These are phyloP conservation scores for Epizoanthus stellaris DNA, from an alignment of 92 coral and sea anemone species.

Conservation along the genomic window DNA sequence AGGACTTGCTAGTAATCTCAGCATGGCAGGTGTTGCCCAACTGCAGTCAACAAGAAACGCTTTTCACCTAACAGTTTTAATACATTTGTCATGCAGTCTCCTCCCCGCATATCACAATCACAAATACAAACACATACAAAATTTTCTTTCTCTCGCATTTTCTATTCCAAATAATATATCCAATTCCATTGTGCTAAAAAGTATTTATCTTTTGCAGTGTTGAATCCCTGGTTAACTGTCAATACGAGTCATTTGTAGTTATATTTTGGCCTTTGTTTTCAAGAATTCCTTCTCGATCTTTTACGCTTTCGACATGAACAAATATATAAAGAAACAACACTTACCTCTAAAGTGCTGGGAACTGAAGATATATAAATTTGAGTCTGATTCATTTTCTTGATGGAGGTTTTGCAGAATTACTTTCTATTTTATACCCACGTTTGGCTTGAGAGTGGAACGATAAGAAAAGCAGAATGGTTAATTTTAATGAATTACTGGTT, in stretches of 20 bases:
- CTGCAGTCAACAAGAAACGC: no score
- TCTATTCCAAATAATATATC: not conserved
- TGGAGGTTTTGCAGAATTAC: not conserved
- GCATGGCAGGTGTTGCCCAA: no score
- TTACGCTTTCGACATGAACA: not conserved
- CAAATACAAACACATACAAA: not conserved
- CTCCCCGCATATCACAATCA: no score
- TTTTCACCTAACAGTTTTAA: no score
- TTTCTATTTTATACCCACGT: constrained; percentile 18
- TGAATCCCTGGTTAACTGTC: not conserved
- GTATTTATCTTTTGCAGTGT: not conserved
- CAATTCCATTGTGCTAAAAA: not conserved
- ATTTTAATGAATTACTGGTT: not conserved
- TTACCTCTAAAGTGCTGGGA: constrained; percentile 15
- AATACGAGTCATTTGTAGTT: not conserved
- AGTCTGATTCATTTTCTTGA: constrained; percentile 1
- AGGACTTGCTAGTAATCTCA: no score
- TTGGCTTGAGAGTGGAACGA: not conserved
- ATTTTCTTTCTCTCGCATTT: not conserved
- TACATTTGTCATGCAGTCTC: no score
- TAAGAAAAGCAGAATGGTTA: constrained; percentile 1
- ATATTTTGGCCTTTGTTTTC: not conserved
- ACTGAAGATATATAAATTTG: constrained; percentile 20
- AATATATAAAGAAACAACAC: not conserved
- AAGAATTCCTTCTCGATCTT: not conserved